Percentiles rank a stretch among this genome's conserved stretches.
Conservation (phyloP, 2,888 invertebrate genomes). For the Spodoptera picta region DNA sequence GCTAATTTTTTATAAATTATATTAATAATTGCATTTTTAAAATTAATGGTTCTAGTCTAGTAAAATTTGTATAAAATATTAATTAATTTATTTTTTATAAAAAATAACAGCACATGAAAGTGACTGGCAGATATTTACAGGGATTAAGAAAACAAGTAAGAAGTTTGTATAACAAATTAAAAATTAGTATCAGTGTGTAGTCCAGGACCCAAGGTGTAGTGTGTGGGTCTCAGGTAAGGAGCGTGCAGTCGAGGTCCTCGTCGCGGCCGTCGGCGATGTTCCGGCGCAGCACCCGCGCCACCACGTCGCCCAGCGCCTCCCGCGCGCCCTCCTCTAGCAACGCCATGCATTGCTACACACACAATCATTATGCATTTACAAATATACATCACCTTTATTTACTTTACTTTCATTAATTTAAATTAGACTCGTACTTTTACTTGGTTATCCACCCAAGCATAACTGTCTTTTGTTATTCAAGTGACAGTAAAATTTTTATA, state of each 20-base stretch:
- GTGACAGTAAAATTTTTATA: too few relatives aligned
- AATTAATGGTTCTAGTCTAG: conserved; percentile 44
- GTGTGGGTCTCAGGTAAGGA: conserved; percentile 91
- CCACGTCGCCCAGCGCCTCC: conserved; percentile 96
- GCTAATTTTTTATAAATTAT: conserved; percentile 28
- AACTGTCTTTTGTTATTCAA: too few relatives aligned
- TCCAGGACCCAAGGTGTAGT: not conserved
- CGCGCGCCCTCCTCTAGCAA: conserved; percentile 95
- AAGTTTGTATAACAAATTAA: conserved; percentile 22
- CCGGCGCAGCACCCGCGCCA: conserved; percentile 95
- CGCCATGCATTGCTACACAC: conserved; percentile 90
- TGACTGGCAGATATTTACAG: conserved; percentile 50
- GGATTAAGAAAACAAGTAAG: conserved; percentile 20
- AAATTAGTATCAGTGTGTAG: not conserved
- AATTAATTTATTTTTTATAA: conserved; percentile 39
- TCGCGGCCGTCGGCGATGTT: conserved; percentile 94
- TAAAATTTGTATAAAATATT: conserved; percentile 39
- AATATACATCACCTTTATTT: too few relatives aligned
- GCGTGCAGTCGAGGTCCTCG: conserved; percentile 97
- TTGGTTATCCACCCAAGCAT: too few relatives aligned
- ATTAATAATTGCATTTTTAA: conserved; percentile 33
- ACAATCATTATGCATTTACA: not conserved
- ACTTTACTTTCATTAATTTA: too few relatives aligned
- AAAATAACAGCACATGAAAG: conserved; percentile 40
- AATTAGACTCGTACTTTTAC: too few relatives aligned